Base-by-base conservation (phyloP, 1,140 invertebrate species). In the Diabrotica virgifera region DNA sequence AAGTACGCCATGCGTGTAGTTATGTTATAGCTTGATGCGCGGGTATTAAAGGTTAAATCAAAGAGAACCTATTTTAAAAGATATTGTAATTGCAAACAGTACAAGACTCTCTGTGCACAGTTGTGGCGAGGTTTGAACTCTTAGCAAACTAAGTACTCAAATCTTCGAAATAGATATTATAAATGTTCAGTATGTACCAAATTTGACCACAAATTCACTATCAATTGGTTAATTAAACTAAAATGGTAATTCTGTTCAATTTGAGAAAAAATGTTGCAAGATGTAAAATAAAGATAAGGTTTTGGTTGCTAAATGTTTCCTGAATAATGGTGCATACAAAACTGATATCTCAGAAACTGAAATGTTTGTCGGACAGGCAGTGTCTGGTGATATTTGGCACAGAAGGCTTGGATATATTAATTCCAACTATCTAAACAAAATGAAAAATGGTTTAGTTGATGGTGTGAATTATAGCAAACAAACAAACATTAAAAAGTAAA, bases 401-500 rank as follows among this genome's bases (percentile, higher is more conserved):
- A 58, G 65, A 14, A 37, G 71, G n/a, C 57, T 76, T 12, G 72
- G 71, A 38, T 75, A 78, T 58, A 62, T 78, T 53, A 76, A 69
- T 65, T 71, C 4, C 6, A 55, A 46, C 12, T 38, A 65, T 38
- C 37, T 70, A 9, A 60, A 65, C n/a, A 63, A 60, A 14, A 70
- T 72, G 68, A 63, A 11, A 54, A 59, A 68, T 63, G 65, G 61
- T 53, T 13, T 62, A 8, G 70, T 70, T 7, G 37, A 63, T 46
- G 63, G 63, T 52, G 8, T 68, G 6, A 24, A 55, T n/a, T 67
- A 10, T 37, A 72, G 53, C 61, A 69, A 12, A 52, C 36, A 58
- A 59, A 56, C 52, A 8, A 70, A 36, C n/a, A 64, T 8, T 52
- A 37, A 12, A 67, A 52, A 9, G 58, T 11, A 54, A 35, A 69